phyloP scores from a whole-genome alignment of 2,888 invertebrate species.

The Congeria kusceri region DNA sequence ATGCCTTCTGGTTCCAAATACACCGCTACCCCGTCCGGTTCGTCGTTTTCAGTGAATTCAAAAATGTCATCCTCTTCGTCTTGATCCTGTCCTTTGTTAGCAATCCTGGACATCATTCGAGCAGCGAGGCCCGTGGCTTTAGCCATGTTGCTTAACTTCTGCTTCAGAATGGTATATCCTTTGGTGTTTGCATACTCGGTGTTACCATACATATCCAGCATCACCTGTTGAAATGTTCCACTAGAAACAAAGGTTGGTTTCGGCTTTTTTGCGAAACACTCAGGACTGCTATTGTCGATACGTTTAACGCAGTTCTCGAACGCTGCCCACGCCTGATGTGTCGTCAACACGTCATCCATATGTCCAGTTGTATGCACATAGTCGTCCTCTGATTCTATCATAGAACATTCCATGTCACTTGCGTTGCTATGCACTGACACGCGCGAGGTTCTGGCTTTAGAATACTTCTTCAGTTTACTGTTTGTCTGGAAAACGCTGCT shows the following conservation, averaged over 20 bases:
- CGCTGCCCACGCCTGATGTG: slow-evolving; percentile 63
- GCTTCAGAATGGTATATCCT: slow-evolving; percentile 64
- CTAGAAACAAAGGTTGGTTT: slow-evolving; percentile 73
- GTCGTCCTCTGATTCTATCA: slow-evolving; percentile 49
- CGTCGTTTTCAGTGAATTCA: slow-evolving; percentile 5
- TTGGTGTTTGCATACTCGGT: slow-evolving; percentile 70
- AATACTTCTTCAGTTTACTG: slow-evolving; percentile 6
- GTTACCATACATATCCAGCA: slow-evolving; percentile 75
- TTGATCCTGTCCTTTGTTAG: slow-evolving; percentile 39
- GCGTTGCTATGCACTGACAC: slow-evolving; percentile 42
- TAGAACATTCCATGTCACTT: slow-evolving; percentile 31
- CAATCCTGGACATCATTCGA: slow-evolving; percentile 43
- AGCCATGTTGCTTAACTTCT: slow-evolving; percentile 64
- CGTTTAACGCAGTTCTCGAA: slow-evolving; percentile 72
- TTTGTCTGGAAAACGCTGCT: neutral
- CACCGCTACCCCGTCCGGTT: slow-evolving; percentile 11
- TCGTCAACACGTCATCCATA: neutral
- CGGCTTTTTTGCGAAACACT: slow-evolving; percentile 61
- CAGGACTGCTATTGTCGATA: slow-evolving; percentile 67
- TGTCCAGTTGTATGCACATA: slow-evolving; percentile 16
- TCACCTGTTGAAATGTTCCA: slow-evolving; percentile 73
- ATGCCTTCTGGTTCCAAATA: slow-evolving; percentile 30
- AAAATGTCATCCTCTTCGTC: slow-evolving; percentile 35
- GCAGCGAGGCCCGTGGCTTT: slow-evolving; percentile 59
- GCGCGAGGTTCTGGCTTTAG: slow-evolving; percentile 35